Evolutionary conservation across 2,888 invertebrate genomes (phyloP).

Genomic region (Terebella lapidaria): DNA sequence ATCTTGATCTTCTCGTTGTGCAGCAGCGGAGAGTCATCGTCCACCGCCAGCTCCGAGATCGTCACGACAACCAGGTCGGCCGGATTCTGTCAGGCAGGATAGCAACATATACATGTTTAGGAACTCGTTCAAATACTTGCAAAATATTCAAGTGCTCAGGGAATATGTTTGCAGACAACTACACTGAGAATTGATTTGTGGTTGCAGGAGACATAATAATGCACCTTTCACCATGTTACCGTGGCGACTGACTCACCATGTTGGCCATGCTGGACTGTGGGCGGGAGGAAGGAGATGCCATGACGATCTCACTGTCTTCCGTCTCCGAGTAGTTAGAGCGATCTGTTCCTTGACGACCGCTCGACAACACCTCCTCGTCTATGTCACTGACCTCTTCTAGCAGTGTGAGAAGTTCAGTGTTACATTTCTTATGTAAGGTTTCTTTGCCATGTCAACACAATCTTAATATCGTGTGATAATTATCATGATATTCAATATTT

Average conservation of each 20-base stretch:
- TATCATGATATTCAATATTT: too few species aligned
- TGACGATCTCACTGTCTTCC: conserved; percentile 41
- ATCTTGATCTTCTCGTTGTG: conserved; percentile 41
- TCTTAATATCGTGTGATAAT: too few species aligned
- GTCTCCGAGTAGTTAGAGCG: conserved; percentile 2
- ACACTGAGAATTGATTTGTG: too few species aligned
- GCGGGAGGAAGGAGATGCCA: conserved; percentile 21
- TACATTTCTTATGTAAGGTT: too few species aligned
- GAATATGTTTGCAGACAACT: too few species aligned
- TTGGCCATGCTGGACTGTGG: conserved; percentile 2
- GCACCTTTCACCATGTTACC: too few species aligned
- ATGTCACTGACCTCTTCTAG: background rate
- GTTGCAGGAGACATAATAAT: too few species aligned
- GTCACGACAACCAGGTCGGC: conserved; percentile 41
- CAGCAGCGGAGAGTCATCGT: conserved; percentile 33
- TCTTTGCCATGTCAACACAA: too few species aligned
- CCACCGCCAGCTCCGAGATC: conserved; percentile 41
- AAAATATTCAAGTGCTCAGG: too few species aligned
- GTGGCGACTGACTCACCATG: background rate
- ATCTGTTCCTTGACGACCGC: background rate
- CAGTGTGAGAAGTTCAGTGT: background rate
- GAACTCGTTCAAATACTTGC: too few species aligned
- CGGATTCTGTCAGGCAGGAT: conserved; percentile 17
- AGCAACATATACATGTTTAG: too few species aligned
- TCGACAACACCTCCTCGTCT: background rate